Conservation (phyloP, 2,888 invertebrate genomes). For the Aspidiotus rigidus region DNA sequence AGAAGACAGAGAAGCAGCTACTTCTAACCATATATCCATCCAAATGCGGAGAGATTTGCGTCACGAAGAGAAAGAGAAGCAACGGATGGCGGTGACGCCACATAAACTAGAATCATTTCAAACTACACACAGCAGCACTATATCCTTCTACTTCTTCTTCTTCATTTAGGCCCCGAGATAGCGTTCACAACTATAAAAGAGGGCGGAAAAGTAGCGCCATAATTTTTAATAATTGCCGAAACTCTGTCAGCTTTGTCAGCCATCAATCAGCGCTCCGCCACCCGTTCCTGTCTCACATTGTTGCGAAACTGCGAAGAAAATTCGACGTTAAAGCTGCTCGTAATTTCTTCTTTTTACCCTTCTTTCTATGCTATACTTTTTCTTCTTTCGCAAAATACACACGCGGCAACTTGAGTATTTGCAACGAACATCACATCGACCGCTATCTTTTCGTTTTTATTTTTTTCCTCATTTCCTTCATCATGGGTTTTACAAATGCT, state of each 20-base stretch:
- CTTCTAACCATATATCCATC: constrained; percentile 32
- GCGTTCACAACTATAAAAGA: constrained; percentile 33
- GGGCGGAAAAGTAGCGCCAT: constrained; percentile 38
- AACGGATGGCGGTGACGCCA: constrained; percentile 33
- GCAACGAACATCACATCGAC: constrained; percentile 20
- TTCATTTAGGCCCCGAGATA: constrained; percentile 33
- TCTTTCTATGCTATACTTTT: constrained; percentile 6
- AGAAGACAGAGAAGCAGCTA: constrained; percentile 26
- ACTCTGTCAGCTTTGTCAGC: constrained; percentile 37
- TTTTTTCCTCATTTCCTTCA: not conserved
- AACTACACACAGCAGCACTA: constrained; percentile 33
- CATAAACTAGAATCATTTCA: constrained; percentile 34
- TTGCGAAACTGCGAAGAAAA: constrained; percentile 34
- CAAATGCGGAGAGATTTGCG: constrained; percentile 32
- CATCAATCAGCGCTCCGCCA: constrained; percentile 35
- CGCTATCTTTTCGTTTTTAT: constrained; percentile 12
- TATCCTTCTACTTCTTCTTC: constrained; percentile 29
- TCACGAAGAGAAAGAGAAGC: constrained; percentile 24
- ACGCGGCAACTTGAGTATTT: constrained; percentile 19
- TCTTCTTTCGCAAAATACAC: constrained; percentile 17
- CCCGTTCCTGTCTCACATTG: constrained; percentile 25
- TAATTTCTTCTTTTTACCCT: constrained; percentile 25
- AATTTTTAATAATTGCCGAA: constrained; percentile 39
- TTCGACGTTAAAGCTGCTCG: constrained; percentile 34
- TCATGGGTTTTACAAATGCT: too few species aligned